phyloP scores from a whole-genome alignment of 2,797 vertebrate species.

The Xiphorhynchus erythropygius region DNA sequence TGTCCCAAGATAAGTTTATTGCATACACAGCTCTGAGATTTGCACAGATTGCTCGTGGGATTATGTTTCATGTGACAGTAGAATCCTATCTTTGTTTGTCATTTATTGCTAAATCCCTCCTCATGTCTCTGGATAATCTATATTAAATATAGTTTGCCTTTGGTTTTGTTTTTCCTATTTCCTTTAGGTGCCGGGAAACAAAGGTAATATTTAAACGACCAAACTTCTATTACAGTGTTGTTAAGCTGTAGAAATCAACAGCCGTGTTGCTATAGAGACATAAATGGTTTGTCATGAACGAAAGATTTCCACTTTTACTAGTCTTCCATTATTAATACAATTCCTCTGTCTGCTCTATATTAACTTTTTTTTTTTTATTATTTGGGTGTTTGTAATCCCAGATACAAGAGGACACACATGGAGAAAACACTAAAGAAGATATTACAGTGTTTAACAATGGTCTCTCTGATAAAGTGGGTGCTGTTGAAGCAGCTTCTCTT shows the following conservation, averaged over 20 bases:
- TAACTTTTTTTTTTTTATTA: background rate
- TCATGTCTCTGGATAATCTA: constrained; percentile 14
- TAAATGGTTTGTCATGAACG: background rate
- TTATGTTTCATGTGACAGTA: constrained; percentile 50
- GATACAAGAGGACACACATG: background rate
- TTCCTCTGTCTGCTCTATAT: background rate
- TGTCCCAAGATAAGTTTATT: constrained; percentile 47
- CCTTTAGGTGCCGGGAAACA: background rate
- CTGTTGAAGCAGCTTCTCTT: background rate
- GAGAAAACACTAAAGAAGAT: background rate
- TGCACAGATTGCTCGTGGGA: constrained; percentile 43
- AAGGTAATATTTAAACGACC: background rate
- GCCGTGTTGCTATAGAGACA: constrained; percentile 39
- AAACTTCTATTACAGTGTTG: background rate
- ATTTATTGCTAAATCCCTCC: constrained; percentile 33
- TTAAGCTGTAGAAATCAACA: background rate
- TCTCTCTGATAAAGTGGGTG: background rate
- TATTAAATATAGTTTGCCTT: background rate
- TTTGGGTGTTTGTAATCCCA: background rate
- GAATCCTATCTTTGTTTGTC: constrained; percentile 29
- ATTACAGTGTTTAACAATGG: background rate
- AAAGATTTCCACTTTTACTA: background rate
- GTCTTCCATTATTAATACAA: background rate
- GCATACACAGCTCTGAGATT: constrained; percentile 39
- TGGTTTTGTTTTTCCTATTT: background rate